Evolutionary conservation across 2,888 invertebrate species (phyloP).

Genomic region (Lasioglossum zephyrum): DNA sequence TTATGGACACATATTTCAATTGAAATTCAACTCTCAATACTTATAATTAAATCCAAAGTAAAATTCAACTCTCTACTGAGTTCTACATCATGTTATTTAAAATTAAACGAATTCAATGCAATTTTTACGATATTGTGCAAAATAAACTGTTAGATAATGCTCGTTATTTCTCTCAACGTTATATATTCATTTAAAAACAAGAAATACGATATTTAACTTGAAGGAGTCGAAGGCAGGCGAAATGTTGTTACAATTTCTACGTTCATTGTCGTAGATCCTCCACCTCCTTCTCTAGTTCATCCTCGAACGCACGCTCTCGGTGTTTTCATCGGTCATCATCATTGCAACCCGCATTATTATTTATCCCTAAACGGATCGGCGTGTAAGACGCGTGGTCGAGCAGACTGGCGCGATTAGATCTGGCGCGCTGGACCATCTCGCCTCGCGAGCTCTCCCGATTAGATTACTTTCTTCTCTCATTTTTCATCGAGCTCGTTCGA

Average conservation of each 20-base stretch:
- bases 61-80: no score
- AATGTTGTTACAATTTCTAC: background rate
- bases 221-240: background rate
- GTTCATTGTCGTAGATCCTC: background rate
- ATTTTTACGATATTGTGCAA: no score
- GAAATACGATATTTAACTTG: no score
- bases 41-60: no score
- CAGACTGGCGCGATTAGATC: background rate
- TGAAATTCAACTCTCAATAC: no score
- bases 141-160: no score
- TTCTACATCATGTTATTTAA: no score
- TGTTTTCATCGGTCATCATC: constrained; percentile 25
- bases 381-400: background rate
- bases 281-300: background rate
- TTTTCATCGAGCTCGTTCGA: constrained; percentile 16
- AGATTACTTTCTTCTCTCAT: constrained; percentile 23
- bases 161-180: no score
- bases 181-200: no score
- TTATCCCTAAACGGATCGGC: background rate
- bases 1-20: no score
- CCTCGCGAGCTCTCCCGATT: constrained; percentile 8
- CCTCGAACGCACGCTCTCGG: background rate
- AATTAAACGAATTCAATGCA: no score
- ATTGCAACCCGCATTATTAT: background rate
- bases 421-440: background rate